These are phyloP conservation scores for Drosophila rubida DNA, from an alignment of 2,888 invertebrate species.

Conservation along the genomic window DNA sequence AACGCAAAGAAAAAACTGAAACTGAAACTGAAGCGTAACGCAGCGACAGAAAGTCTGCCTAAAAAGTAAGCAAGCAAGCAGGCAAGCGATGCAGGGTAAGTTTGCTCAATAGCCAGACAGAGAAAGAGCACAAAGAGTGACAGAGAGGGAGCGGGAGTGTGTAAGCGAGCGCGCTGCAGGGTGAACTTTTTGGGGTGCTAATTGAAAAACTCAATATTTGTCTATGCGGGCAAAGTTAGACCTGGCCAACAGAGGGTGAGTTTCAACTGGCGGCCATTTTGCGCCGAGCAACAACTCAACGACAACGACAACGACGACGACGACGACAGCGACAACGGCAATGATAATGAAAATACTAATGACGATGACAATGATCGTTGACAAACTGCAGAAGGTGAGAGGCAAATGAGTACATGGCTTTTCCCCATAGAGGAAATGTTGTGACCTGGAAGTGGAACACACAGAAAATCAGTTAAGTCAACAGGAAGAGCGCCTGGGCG, in stretches of 20 bases:
- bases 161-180: background rate
- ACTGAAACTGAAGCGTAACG: slow-evolving; percentile 3
- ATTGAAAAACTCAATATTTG: slow-evolving; percentile 77
- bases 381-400: slow-evolving; percentile 27
- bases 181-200: slow-evolving; percentile 65
- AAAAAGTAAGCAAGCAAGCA: slow-evolving; percentile 27
- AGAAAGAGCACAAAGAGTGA: background rate
- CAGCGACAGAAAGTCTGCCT: slow-evolving; percentile 27
- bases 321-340: slow-evolving; percentile 4
- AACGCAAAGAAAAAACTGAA: slow-evolving; percentile 6
- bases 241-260: slow-evolving; percentile 34
- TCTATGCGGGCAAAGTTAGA: slow-evolving; percentile 51
- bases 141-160: background rate
- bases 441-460: slow-evolving; percentile 53
- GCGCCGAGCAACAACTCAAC: slow-evolving; percentile 8
- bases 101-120: slow-evolving; percentile 11
- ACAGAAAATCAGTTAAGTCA: slow-evolving; percentile 69
- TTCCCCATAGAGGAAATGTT: slow-evolving; percentile 44
- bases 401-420: slow-evolving; percentile 19
- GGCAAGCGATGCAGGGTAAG: slow-evolving; percentile 29
- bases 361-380: slow-evolving; percentile 38
- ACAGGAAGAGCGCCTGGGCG: slow-evolving; percentile 54
- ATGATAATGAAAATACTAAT: slow-evolving; percentile 18
- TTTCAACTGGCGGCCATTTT: slow-evolving; percentile 62
- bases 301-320: slow-evolving; percentile 1